phyloP scores from a whole-genome alignment of 2,888 invertebrate species.

The Meta bourneti region DNA sequence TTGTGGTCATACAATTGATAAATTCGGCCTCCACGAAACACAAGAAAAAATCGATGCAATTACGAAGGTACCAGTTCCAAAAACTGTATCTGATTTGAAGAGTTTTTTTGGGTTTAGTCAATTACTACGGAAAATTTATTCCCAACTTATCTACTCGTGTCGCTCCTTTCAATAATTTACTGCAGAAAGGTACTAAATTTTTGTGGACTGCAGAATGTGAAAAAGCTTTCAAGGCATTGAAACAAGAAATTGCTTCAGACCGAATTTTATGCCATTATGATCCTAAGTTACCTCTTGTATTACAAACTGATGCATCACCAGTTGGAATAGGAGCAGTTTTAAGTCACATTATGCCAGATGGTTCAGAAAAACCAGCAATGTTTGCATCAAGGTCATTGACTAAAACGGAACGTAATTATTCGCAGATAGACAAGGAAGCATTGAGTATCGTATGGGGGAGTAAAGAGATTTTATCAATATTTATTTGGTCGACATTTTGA shows the following conservation, averaged over 20 bases:
- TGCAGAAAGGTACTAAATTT: slow-evolving; percentile 39
- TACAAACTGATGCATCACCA: slow-evolving; percentile 80
- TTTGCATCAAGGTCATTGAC: slow-evolving; percentile 80
- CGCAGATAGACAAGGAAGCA: slow-evolving; percentile 81
- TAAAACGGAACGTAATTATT: slow-evolving; percentile 79
- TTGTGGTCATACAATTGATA: no score
- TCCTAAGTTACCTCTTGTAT: slow-evolving; percentile 77
- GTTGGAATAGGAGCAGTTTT: slow-evolving; percentile 80
- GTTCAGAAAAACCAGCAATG: slow-evolving; percentile 80
- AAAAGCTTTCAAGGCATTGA: slow-evolving; percentile 49
- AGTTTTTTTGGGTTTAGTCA: slow-evolving; percentile 57
- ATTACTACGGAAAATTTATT: slow-evolving; percentile 62
- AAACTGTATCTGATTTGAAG: slow-evolving; percentile 41
- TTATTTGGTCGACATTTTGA: no score
- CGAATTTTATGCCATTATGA: slow-evolving; percentile 78
- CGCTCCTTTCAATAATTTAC: slow-evolving; percentile 47
- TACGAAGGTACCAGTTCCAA: slow-evolving; percentile 43
- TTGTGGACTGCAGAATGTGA: slow-evolving; percentile 38
- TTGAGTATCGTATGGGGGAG: slow-evolving; percentile 79
- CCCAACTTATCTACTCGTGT: slow-evolving; percentile 55
- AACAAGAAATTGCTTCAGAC: slow-evolving; percentile 40
- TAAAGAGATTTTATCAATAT: no score
- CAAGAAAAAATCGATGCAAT: slow-evolving; percentile 46
- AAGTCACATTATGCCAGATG: slow-evolving; percentile 79
- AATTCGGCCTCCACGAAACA: slow-evolving; percentile 18